These are phyloP conservation scores for Cephus runcator DNA, from an alignment of 2,888 invertebrate genomes.

Conservation along the genomic window DNA sequence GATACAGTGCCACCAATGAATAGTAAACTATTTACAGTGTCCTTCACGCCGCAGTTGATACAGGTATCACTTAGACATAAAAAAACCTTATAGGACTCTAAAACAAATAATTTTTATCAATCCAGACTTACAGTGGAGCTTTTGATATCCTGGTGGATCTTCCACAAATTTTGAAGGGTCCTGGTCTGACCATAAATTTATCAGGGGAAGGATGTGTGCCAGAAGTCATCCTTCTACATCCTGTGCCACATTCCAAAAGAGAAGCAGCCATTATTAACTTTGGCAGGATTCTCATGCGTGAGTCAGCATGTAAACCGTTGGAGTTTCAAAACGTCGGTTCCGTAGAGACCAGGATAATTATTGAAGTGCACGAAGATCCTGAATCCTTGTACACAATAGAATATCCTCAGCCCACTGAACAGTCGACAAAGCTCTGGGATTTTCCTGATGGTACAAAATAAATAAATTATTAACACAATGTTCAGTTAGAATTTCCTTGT, in stretches of 20 bases:
- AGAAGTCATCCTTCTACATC: constrained; percentile 60
- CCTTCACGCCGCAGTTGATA: constrained; percentile 63
- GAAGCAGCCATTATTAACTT: constrained; percentile 51
- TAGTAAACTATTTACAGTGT: constrained; percentile 52
- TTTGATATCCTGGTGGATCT: constrained; percentile 47
- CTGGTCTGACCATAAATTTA: constrained; percentile 51
- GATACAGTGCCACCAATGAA: constrained; percentile 59
- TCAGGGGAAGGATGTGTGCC: constrained; percentile 65
- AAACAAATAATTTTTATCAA: constrained; percentile 21
- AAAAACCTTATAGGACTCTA: constrained; percentile 11
- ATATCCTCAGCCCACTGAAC: background rate
- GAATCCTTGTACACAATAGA: constrained; percentile 27
- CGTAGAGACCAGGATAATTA: constrained; percentile 60
- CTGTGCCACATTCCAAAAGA: constrained; percentile 37
- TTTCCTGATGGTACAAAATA: constrained; percentile 5
- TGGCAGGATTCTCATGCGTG: constrained; percentile 54
- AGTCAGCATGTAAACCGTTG: constrained; percentile 39
- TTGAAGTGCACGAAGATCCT: constrained; percentile 55
- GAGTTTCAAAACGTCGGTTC: constrained; percentile 61
- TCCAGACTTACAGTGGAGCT: constrained; percentile 48
- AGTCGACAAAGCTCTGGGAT: background rate
- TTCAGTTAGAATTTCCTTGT: background rate
- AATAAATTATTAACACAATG: background rate
- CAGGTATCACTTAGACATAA: constrained; percentile 47
- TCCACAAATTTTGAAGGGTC: constrained; percentile 33